These are phyloP conservation scores for Arctocebus calabarensis DNA, from an alignment of 2,797 vertebrate genomes.

Conservation along the genomic window DNA sequence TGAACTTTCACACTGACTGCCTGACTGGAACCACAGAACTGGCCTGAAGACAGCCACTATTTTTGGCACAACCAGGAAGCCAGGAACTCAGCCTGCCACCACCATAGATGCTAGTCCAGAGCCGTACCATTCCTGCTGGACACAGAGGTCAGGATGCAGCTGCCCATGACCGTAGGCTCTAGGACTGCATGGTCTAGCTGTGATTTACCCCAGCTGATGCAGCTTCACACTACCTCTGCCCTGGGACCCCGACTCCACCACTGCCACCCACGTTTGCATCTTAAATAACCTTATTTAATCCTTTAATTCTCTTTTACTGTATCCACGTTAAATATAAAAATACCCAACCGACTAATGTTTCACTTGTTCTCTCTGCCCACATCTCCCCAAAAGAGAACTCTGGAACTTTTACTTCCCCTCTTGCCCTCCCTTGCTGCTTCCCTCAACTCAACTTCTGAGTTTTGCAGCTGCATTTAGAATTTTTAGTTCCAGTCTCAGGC, in stretches of 20 bases:
- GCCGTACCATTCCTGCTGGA: not conserved
- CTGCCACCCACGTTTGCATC: not conserved
- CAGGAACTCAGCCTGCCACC: not conserved
- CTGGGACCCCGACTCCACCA: not conserved
- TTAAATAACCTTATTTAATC: constrained; percentile 6
- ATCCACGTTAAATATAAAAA: not conserved
- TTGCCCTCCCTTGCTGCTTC: not conserved
- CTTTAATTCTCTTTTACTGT: not conserved
- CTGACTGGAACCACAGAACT: not conserved
- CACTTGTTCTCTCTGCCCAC: not conserved
- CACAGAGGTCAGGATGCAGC: not conserved
- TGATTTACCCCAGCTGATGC: not conserved
- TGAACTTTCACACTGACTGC: not conserved
- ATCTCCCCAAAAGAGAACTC: not conserved
- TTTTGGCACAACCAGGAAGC: not conserved
- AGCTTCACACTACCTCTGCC: not conserved
- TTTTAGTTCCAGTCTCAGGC: not conserved
- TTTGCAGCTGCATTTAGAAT: not conserved
- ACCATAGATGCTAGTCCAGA: not conserved
- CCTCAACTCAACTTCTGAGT: not conserved
- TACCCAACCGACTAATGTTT: not conserved
- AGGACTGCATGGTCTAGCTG: fast-evolving
- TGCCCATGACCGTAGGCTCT: not conserved
- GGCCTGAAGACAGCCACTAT: not conserved
- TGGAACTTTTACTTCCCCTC: not conserved